A percentile compares a stretch with the other conserved stretches of the same genome.
These are phyloP conservation scores for Invenusta paracnida DNA, from an alignment of 2,888 invertebrate genomes.

Conservation along the genomic window DNA sequence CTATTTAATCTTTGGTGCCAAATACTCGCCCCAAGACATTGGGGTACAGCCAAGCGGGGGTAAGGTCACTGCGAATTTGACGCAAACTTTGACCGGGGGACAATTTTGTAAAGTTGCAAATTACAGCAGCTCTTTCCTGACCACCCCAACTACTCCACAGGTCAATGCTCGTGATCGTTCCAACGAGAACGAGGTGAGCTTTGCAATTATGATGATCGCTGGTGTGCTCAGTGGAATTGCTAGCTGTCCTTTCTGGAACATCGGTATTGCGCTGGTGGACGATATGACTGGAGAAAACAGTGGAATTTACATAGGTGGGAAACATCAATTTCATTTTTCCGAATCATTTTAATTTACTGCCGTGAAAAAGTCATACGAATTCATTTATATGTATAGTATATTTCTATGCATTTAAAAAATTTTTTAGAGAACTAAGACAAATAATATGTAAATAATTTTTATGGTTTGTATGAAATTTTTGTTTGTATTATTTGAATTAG, in stretches of 20 bases:
- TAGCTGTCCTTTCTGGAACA: slow-evolving; percentile 39
- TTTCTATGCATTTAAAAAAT: too few relatives aligned
- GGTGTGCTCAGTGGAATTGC: slow-evolving; percentile 40
- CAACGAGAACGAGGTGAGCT: slow-evolving; percentile 30
- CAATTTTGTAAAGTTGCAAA: background rate
- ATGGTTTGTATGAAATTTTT: too few relatives aligned
- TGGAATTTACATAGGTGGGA: slow-evolving; percentile 41
- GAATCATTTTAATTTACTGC: too few relatives aligned
- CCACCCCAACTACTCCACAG: background rate
- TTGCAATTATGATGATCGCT: slow-evolving; percentile 37
- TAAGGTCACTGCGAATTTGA: background rate
- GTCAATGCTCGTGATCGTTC: background rate
- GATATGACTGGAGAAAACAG: slow-evolving; percentile 42
- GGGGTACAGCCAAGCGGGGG: background rate
- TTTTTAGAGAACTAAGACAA: too few relatives aligned
- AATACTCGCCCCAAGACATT: slow-evolving; percentile 12
- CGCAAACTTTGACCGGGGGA: background rate
- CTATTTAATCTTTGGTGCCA: slow-evolving; percentile 34
- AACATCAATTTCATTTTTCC: too few relatives aligned
- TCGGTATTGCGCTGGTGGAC: slow-evolving; percentile 40
- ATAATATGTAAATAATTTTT: too few relatives aligned
- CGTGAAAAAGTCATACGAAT: too few relatives aligned
- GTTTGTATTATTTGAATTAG: too few relatives aligned
- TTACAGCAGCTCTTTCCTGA: background rate
- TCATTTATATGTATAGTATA: too few relatives aligned